Percentiles rank a stretch among this genome's conserved stretches.
Evolutionary conservation across 2,888 invertebrate species (phyloP).

Genomic region (Panopea generosa): DNA sequence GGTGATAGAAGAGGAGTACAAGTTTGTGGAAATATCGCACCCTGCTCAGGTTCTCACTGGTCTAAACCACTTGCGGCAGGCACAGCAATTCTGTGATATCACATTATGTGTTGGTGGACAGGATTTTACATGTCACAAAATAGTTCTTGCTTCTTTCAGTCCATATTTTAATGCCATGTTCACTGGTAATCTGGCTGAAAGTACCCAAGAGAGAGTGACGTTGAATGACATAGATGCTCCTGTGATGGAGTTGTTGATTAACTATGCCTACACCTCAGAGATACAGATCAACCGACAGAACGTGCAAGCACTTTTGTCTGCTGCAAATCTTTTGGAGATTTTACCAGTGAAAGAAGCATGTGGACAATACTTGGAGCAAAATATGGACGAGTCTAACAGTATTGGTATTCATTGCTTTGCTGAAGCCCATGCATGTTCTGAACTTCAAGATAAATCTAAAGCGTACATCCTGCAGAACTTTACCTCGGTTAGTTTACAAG

Average conservation of each 20-base stretch:
- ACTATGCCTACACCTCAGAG: constrained; percentile 97
- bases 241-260: constrained; percentile 93
- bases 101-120: constrained; percentile 92
- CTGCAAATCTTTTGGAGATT: constrained; percentile 97
- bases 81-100: constrained; percentile 93
- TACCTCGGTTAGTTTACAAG: constrained; percentile 92
- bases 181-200: constrained; percentile 95
- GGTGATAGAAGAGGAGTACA: constrained; percentile 80
- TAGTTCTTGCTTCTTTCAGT: constrained; percentile 94
- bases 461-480: constrained; percentile 83
- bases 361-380: constrained; percentile 95
- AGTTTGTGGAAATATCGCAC: constrained; percentile 83
- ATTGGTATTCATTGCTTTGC: constrained; percentile 97
- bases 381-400: constrained; percentile 96
- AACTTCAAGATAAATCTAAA: constrained; percentile 88
- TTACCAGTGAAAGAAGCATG: constrained; percentile 88
- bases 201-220: constrained; percentile 91
- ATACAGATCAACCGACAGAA: constrained; percentile 95
- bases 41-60: constrained; percentile 77
- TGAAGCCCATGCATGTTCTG: constrained; percentile 94
- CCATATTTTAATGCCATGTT: constrained; percentile 99
- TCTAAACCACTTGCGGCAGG: constrained; percentile 94
- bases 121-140: constrained; percentile 94
- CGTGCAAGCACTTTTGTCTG: constrained; percentile 95
- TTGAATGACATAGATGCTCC: constrained; percentile 88